Percentiles rank a stretch among this genome's conserved stretches.
Evolutionary conservation across 2,888 invertebrate genomes (phyloP).

Genomic region (Pomacea canaliculata): DNA sequence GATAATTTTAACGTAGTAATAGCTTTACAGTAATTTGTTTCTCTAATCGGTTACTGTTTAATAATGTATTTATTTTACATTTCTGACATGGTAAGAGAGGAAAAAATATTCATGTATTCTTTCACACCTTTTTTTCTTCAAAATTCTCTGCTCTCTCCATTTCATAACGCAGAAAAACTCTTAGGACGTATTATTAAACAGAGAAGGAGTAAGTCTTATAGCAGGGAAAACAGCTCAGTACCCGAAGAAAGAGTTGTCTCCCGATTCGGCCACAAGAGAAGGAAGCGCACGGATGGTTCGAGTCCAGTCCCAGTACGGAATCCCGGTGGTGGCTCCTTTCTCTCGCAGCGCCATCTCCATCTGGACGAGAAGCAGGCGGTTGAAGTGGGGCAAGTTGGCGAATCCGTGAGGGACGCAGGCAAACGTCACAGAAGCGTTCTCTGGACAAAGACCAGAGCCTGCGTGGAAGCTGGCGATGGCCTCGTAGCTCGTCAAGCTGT

Average conservation of each 20-base stretch:
- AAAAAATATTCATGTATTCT: no score
- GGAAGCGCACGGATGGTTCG: constrained; percentile 30
- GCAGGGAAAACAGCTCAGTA: background rate
- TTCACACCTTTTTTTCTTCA: no score
- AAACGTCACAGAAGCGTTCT: constrained; percentile 20
- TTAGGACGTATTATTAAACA: no score
- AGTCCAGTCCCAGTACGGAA: constrained; percentile 46
- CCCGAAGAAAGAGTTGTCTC: constrained; percentile 33
- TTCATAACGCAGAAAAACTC: no score
- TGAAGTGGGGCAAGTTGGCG: constrained; percentile 35
- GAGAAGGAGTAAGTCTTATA: no score
- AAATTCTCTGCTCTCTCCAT: no score
- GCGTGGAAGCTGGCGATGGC: constrained; percentile 42
- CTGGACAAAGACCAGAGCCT: constrained; percentile 32
- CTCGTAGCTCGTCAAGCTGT: constrained; percentile 34
- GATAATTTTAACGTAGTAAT: no score
- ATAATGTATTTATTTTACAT: no score
- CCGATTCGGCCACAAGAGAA: constrained; percentile 31
- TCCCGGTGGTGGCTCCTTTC: constrained; percentile 32
- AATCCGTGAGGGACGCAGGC: constrained; percentile 39
- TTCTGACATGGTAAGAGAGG: no score
- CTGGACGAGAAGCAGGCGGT: constrained; percentile 31
- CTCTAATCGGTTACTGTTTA: no score
- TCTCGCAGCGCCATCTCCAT: constrained; percentile 34
- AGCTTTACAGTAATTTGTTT: no score